These are phyloP conservation scores for Polyodon spathula DNA, from an alignment of 2,113 vertebrate genomes.

Conservation along the genomic window DNA sequence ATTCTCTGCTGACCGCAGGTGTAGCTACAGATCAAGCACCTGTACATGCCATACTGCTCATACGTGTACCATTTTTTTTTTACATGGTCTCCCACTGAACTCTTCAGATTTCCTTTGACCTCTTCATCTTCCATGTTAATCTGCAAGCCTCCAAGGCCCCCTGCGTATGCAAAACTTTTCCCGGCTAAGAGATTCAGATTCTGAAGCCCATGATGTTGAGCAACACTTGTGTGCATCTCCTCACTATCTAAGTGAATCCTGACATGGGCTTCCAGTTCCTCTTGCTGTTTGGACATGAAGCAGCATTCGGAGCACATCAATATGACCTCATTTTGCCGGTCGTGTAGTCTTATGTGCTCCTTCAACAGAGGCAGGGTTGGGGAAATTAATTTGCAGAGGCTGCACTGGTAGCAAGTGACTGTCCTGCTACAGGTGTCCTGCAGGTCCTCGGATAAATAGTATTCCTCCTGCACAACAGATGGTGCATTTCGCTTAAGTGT, in stretches of 20 bases:
- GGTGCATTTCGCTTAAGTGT: constrained; percentile 26
- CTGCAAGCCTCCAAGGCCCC: neutral
- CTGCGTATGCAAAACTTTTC: constrained; percentile 11
- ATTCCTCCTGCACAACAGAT: constrained; percentile 22
- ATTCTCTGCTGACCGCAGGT: constrained; percentile 95
- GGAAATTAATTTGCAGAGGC: constrained; percentile 78
- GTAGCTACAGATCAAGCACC: constrained; percentile 91
- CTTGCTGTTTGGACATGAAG: constrained; percentile 72
- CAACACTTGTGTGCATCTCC: constrained; percentile 17
- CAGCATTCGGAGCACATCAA: constrained; percentile 87
- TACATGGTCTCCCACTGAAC: constrained; percentile 27
- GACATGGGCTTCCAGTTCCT: constrained; percentile 81
- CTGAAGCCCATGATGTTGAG: constrained; percentile 21
- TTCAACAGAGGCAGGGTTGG: constrained; percentile 71
- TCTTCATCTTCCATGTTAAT: neutral
- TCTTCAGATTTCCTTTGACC: constrained; percentile 21
- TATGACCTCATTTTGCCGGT: constrained; percentile 81
- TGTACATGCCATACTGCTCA: constrained; percentile 85
- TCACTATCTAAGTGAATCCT: constrained; percentile 56
- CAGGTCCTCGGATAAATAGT: constrained; percentile 32
- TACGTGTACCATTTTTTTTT: constrained; percentile 84
- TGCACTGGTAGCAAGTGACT: constrained; percentile 83
- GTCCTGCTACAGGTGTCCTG: constrained; percentile 45
- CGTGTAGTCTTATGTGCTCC: constrained; percentile 80
- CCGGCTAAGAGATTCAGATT: constrained; percentile 21